These are phyloP conservation scores for Drosophila sordidula DNA, from an alignment of 2,888 invertebrate genomes.

Conservation along the genomic window DNA sequence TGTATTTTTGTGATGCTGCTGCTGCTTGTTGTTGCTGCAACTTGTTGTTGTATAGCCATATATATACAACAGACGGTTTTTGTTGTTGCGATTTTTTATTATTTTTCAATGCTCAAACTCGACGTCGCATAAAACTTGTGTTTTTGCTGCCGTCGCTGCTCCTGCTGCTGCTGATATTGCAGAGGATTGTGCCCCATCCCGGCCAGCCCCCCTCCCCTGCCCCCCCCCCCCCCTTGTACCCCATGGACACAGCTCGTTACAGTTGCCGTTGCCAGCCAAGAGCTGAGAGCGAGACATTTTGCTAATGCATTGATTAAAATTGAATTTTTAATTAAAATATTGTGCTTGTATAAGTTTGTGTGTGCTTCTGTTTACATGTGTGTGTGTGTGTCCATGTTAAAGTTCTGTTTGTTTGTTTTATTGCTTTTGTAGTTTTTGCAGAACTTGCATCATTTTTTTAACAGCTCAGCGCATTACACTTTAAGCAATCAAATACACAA, in stretches of 20 bases:
- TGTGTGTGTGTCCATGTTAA: slow-evolving; percentile 21
- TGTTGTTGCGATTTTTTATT: slow-evolving; percentile 71
- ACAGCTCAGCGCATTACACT: slow-evolving; percentile 2
- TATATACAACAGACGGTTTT: slow-evolving; percentile 58
- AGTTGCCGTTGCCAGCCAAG: slow-evolving; percentile 49
- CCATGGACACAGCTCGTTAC: slow-evolving; percentile 45
- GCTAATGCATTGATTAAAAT: slow-evolving; percentile 84
- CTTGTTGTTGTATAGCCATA: slow-evolving; percentile 27
- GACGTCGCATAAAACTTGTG: slow-evolving; percentile 79
- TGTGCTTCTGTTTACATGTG: slow-evolving; percentile 13
- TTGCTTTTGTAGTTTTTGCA: slow-evolving; percentile 16
- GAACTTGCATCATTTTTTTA: slow-evolving; percentile 4
- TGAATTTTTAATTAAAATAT: slow-evolving; percentile 85
- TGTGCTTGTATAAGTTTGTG: slow-evolving; percentile 42
- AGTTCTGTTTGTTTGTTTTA: slow-evolving; percentile 40
- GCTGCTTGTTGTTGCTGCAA: slow-evolving; percentile 16
- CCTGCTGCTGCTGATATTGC: slow-evolving; percentile 29
- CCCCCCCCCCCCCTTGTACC: slow-evolving; percentile 1
- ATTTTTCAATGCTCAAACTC: slow-evolving; percentile 79
- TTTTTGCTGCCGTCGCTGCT: slow-evolving; percentile 54
- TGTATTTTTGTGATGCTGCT: slow-evolving; percentile 29
- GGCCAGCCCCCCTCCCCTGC: neutral
- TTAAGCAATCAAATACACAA: slow-evolving; percentile 6
- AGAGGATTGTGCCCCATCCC: slow-evolving; percentile 31
- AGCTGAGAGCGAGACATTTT: slow-evolving; percentile 81